Percentiles rank a stretch among this genome's conserved stretches.
phyloP scores from a whole-genome alignment of 2,797 vertebrate genomes.

The Coregonus ussuriensis region DNA sequence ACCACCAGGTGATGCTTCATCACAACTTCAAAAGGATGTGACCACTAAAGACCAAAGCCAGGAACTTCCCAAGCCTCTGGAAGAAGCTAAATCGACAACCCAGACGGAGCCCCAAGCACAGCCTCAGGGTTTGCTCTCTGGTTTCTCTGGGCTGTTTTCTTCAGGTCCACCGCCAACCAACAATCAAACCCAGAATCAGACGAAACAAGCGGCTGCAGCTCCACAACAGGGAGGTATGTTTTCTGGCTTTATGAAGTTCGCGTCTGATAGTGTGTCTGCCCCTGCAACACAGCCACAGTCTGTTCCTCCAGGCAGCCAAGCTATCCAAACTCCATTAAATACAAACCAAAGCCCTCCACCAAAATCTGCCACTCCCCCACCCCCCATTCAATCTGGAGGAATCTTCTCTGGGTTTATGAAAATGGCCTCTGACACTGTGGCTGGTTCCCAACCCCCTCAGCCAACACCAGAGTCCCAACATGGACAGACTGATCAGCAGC shows the following conservation, averaged over 20 bases:
- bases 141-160: constrained; percentile 73
- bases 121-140: constrained; percentile 65
- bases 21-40: constrained; percentile 23
- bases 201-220: constrained; percentile 46
- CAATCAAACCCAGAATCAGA: constrained; percentile 39
- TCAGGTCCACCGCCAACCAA: constrained; percentile 51
- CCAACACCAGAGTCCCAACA: constrained; percentile 41
- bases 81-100: constrained; percentile 25
- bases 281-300: constrained; percentile 48
- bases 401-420: constrained; percentile 77
- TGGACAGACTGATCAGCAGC: constrained; percentile 31
- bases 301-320: constrained; percentile 29
- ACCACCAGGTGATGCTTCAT: constrained; percentile 28
- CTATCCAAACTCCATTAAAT: constrained; percentile 39
- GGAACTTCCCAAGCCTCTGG: constrained; percentile 11
- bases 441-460: constrained; percentile 51
- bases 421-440: constrained; percentile 66
- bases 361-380: constrained; percentile 32
- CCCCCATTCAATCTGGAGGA: constrained; percentile 45
- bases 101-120: constrained; percentile 43
- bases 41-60: constrained; percentile 38
- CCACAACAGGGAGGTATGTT: constrained; percentile 71
- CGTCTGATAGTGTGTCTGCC: constrained; percentile 71
- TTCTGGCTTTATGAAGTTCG: constrained; percentile 77
- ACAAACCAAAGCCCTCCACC: constrained; percentile 33